Evolutionary conservation across 2,797 vertebrate genomes (phyloP).

Genomic region (Ambastaia sidthimunki): DNA sequence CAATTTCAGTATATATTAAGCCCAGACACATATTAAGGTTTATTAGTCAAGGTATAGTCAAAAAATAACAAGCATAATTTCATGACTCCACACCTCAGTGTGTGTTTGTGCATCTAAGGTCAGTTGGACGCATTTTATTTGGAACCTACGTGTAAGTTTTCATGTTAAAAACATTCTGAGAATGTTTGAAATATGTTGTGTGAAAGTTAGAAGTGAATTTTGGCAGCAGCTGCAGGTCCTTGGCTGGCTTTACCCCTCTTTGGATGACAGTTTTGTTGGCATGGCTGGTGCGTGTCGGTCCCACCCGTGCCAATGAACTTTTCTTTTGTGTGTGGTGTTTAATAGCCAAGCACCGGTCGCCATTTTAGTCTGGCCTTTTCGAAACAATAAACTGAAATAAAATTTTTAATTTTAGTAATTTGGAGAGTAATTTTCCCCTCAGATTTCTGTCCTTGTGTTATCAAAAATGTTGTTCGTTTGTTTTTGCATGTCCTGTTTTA

Average conservation of each 20-base stretch:
- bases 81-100: slow-evolving; percentile 6
- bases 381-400: background rate
- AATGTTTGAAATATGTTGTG: slow-evolving; percentile 28
- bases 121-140: slow-evolving; percentile 24
- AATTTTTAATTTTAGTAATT: slow-evolving; percentile 2
- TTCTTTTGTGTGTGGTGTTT: slow-evolving; percentile 47
- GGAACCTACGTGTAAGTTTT: slow-evolving; percentile 17
- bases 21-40: slow-evolving; percentile 14
- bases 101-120: slow-evolving; percentile 11
- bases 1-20: background rate
- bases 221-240: slow-evolving; percentile 31
- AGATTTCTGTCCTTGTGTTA: background rate
- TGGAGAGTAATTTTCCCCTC: background rate
- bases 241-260: slow-evolving; percentile 21
- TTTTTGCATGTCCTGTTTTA: slow-evolving; percentile 14
- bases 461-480: slow-evolving; percentile 12
- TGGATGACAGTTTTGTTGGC: slow-evolving; percentile 40
- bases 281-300: slow-evolving; percentile 47
- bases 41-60: slow-evolving; percentile 12
- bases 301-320: slow-evolving; percentile 40
- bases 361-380: slow-evolving; percentile 32
- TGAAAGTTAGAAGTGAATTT: slow-evolving; percentile 7
- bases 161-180: slow-evolving; percentile 27
- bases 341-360: slow-evolving; percentile 37
- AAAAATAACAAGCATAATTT: background rate